Evolutionary conservation across 2,113 vertebrate genomes (phyloP).

Genomic region (Taurulus bubalis): DNA sequence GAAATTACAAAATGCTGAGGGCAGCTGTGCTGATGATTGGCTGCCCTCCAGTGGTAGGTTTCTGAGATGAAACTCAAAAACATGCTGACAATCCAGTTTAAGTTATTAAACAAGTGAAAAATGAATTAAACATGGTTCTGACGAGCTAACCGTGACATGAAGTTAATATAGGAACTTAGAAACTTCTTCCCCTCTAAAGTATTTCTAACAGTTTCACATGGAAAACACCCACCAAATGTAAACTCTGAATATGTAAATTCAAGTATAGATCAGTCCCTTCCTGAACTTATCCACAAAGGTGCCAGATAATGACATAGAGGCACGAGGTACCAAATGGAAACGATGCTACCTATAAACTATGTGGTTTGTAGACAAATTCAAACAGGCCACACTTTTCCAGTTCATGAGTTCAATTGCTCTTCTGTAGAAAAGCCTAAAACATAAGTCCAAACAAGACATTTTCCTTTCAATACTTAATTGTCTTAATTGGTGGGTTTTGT

Average conservation of each 20-base stretch:
- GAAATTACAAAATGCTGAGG: background rate
- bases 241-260: background rate
- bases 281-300: background rate
- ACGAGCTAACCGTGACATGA: background rate
- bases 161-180: background rate
- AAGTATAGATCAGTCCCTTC: background rate
- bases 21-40: constrained; percentile 8
- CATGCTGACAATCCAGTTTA: background rate
- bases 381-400: background rate
- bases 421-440: too few species aligned
- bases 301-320: background rate
- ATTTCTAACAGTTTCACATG: background rate
- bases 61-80: background rate
- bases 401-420: background rate
- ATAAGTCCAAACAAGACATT: background rate
- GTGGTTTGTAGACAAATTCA: constrained; percentile 1
- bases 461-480: background rate
- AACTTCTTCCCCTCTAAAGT: background rate
- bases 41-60: constrained; percentile 71
- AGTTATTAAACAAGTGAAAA: background rate
- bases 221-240: background rate
- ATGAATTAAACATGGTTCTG: background rate
- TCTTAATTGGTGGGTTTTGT: background rate
- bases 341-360: background rate
- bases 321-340: background rate